Conservation (phyloP, 2,888 invertebrate genomes). For the Andricus curvator region DNA sequence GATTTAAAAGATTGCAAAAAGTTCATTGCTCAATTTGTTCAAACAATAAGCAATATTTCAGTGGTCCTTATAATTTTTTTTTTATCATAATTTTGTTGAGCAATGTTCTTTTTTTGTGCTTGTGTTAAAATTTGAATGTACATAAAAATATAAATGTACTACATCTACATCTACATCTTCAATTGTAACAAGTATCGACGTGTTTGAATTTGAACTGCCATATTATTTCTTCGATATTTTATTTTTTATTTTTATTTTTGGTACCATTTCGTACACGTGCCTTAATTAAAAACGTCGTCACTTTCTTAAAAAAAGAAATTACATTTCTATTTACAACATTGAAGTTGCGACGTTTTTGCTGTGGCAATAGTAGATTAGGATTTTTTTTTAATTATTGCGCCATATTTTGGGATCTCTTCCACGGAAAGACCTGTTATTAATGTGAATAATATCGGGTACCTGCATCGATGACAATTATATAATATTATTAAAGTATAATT, state of each 20-base stretch:
- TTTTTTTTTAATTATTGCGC: slow-evolving; percentile 6
- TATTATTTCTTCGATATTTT: slow-evolving; percentile 22
- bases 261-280: slow-evolving; percentile 18
- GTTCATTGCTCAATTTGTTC: slow-evolving; percentile 23
- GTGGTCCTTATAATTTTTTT: neutral
- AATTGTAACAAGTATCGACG: neutral
- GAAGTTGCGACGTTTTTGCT: slow-evolving; percentile 31
- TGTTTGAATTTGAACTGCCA: slow-evolving; percentile 12
- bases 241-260: slow-evolving; percentile 2
- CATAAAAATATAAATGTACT: too few species aligned
- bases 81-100: neutral
- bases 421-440: slow-evolving; percentile 32
- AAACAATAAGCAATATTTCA: neutral
- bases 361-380: slow-evolving; percentile 7
- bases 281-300: slow-evolving; percentile 35
- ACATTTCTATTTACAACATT: neutral
- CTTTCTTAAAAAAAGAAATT: neutral
- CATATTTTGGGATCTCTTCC: slow-evolving; percentile 36
- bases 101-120: slow-evolving; percentile 32
- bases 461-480: slow-evolving; percentile 46
- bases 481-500: slow-evolving; percentile 20
- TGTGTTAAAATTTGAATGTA: slow-evolving; percentile 33
- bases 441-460: slow-evolving; percentile 45
- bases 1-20: slow-evolving; percentile 28
- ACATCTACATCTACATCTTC: too few species aligned